A percentile compares a stretch with the other conserved stretches of the same genome.
Conservation (phyloP, 2,888 invertebrate genomes). For the Xanthorhoe designata region DNA sequence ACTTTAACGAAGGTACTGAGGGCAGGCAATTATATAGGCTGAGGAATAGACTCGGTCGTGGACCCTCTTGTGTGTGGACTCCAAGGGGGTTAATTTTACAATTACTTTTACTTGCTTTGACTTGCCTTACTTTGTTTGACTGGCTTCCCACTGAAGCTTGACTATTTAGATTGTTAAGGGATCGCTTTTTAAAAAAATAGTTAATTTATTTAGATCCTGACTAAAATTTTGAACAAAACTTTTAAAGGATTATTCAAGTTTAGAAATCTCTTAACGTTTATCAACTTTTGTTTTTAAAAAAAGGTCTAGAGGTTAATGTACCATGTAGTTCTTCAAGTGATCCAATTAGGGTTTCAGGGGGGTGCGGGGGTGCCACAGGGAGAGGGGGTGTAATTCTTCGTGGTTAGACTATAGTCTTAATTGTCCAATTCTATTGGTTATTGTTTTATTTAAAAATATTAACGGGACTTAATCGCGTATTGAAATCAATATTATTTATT, state of each 20-base stretch:
- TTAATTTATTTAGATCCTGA: background rate
- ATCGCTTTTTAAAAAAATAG: too few species aligned
- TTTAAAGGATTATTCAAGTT: background rate
- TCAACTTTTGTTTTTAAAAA: background rate
- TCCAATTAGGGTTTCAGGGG: slow-evolving; percentile 13
- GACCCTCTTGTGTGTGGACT: background rate
- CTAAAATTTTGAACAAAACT: background rate
- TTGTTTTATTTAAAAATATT: too few species aligned
- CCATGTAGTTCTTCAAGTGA: slow-evolving; percentile 13
- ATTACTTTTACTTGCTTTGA: too few species aligned
- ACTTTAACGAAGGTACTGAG: slow-evolving; percentile 14
- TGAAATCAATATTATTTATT: too few species aligned
- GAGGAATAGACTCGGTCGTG: background rate
- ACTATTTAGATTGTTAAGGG: too few species aligned
- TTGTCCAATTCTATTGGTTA: slow-evolving; percentile 6
- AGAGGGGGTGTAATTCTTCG: slow-evolving; percentile 11
- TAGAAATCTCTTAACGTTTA: background rate
- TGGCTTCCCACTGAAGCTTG: too few species aligned
- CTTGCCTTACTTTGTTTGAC: too few species aligned
- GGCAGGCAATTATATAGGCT: slow-evolving; percentile 6
- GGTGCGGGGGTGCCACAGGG: background rate
- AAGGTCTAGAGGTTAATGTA: slow-evolving; percentile 1
- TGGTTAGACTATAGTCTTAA: slow-evolving; percentile 1
- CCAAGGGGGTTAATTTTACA: background rate
- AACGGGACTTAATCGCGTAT: slow-evolving; percentile 3